Base-by-base conservation (phyloP, 1,140 invertebrate species). In the Calephelis virginiensis region DNA sequence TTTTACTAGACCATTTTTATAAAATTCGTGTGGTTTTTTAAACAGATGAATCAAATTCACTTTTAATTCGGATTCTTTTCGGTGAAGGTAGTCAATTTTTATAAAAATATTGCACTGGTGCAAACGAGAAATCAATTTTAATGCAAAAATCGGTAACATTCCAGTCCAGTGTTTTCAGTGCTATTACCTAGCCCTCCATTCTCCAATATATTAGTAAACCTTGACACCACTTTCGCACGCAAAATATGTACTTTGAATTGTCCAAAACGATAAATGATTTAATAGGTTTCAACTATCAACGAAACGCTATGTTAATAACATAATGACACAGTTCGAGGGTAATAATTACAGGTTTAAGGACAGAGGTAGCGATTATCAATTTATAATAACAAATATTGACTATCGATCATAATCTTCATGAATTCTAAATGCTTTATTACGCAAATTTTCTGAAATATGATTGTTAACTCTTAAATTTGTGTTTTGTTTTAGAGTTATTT, bases 251-350 rank as follows among this genome's bases (percentile, higher is more conserved):
- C 7, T 37, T 59, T 59, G 56, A 59, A 59, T 59, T 59, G 56
- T 59, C 56, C 37, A 12, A 28, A 37, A 59, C 12, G 56, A 59
- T 38, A 43, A 67, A 67, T 67, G 13, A 67, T 61, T 67, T 61
- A 67, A 67, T 67, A 61, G 49, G 48, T 9, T 6, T 43, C 13
- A 62, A 47, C 40, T 66, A 38, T 47, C 17, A 14, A 10, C 40
- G n/a, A 50, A 66, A 65, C 12, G 11, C 38, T 46, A 38, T 50
- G 48, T 6, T 53, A 67, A 67, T 63, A 56, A 43, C 17, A 61
- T 67, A 67, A 67, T 67, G 38, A 46, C 40, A 67, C 8, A 43
- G 46, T 28, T 28, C 38, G 46, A 61, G 38, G 14, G 9, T 45
- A 56, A 63, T 67, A 60, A 61, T 45, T 13, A 60, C 7, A 8